These are phyloP conservation scores for Drosophila seguyi DNA, from an alignment of 1,140 invertebrate genomes.

Conservation along the genomic window DNA sequence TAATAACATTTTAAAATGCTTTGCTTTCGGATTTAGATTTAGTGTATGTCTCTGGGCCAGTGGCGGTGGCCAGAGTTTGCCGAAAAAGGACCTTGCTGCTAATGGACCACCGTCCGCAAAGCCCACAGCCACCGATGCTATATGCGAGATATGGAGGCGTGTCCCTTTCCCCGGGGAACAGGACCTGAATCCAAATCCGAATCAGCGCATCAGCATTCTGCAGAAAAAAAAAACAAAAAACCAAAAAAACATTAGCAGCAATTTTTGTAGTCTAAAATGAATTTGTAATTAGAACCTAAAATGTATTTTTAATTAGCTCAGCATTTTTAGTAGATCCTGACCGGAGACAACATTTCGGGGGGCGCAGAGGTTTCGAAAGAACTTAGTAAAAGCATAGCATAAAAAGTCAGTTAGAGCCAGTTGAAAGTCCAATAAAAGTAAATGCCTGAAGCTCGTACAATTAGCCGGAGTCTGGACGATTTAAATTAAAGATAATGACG, in stretches of 20 bases:
- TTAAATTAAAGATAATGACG: neutral
- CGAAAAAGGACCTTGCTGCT: conserved; percentile 57
- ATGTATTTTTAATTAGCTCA: conserved; percentile 77
- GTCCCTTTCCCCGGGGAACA: conserved; percentile 14
- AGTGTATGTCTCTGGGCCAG: conserved; percentile 58
- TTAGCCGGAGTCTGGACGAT: conserved; percentile 4
- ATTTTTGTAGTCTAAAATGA: conserved; percentile 72
- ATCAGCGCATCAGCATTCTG: conserved; percentile 19
- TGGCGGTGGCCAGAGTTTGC: conserved; percentile 31
- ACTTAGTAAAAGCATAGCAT: conserved; percentile 1
- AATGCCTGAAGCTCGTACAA: neutral
- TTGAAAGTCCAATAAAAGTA: conserved; percentile 18
- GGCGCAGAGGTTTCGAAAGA: neutral
- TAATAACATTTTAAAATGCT: conserved; percentile 83
- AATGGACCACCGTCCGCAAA: conserved; percentile 58
- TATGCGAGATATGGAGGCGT: conserved; percentile 38
- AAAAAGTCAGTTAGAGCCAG: conserved; percentile 10
- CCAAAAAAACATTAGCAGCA: conserved; percentile 59
- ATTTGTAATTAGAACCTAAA: conserved; percentile 71
- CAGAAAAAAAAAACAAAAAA: neutral
- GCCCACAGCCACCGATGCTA: conserved; percentile 25
- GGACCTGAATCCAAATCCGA: conserved; percentile 6
- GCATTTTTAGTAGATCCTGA: conserved; percentile 52
- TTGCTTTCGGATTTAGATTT: conserved; percentile 73
- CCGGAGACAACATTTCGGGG: neutral